Evolutionary conservation across 2,888 invertebrate genomes (phyloP).

Genomic region (Drosophila emarginata): DNA sequence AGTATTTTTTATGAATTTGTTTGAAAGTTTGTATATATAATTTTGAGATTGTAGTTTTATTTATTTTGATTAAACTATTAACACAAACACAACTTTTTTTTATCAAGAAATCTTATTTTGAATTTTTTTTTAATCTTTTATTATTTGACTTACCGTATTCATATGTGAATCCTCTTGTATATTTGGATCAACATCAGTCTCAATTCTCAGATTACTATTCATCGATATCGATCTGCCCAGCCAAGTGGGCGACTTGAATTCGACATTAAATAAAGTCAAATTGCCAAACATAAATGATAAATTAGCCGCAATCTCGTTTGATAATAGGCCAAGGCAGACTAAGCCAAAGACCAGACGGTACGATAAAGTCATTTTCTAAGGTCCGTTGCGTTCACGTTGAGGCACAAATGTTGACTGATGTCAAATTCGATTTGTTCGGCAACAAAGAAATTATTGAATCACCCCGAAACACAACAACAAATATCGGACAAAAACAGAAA

Average conservation of each 20-base stretch:
- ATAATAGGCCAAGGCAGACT: conserved; percentile 37
- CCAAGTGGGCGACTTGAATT: conserved; percentile 52
- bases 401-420: conserved; percentile 63
- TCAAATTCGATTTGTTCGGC: conserved; percentile 34
- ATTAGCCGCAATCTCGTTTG: conserved; percentile 33
- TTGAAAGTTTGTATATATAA: too few species aligned
- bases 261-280: conserved; percentile 70
- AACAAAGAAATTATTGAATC: conserved; percentile 70
- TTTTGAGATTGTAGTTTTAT: too few species aligned
- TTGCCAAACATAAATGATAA: conserved; percentile 64
- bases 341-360: conserved; percentile 30
- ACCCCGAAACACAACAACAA: conserved; percentile 21
- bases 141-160: conserved; percentile 69
- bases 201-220: conserved; percentile 36
- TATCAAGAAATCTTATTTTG: too few species aligned
- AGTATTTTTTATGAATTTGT: too few species aligned
- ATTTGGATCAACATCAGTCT: conserved; percentile 67
- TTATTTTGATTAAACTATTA: too few species aligned
- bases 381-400: conserved; percentile 35
- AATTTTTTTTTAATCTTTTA: not conserved
- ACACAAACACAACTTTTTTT: too few species aligned
- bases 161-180: conserved; percentile 76
- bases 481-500: not conserved
- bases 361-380: conserved; percentile 13
- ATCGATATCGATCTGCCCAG: conserved; percentile 41